These are phyloP conservation scores for Drosophila pandora DNA, from an alignment of 1,140 invertebrate species.

Conservation along the genomic window DNA sequence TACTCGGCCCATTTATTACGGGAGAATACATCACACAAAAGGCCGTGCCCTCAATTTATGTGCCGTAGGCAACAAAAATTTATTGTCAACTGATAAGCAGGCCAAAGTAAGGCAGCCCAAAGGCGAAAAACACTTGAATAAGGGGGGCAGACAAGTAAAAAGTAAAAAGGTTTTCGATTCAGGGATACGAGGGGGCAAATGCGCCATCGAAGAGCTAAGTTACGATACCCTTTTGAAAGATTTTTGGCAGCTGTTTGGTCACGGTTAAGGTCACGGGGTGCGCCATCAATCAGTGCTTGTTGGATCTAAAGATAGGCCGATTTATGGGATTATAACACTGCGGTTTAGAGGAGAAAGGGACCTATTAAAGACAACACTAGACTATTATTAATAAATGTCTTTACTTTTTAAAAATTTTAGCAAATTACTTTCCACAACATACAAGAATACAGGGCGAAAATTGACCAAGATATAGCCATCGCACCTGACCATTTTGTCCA, in stretches of 20 bases:
- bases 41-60: conserved; percentile 74
- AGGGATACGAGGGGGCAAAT: not conserved
- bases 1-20: conserved; percentile 36
- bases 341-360: no score
- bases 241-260: conserved; percentile 39
- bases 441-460: no score
- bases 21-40: conserved; percentile 70
- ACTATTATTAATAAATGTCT: no score
- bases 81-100: conserved; percentile 81
- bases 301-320: conserved; percentile 1
- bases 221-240: conserved; percentile 31
- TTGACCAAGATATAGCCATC: no score
- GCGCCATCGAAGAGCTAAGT: conserved; percentile 2
- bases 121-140: conserved; percentile 61
- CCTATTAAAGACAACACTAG: no score
- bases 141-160: not conserved
- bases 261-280: conserved; percentile 12
- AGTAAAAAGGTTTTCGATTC: conserved; percentile 10
- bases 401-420: no score
- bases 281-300: conserved; percentile 38
- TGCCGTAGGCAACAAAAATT: conserved; percentile 79
- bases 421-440: no score
- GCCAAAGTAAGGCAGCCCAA: conserved; percentile 63
- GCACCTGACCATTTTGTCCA: no score
- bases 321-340: conserved; percentile 7